These are phyloP conservation scores for Gallinago solitaria DNA, from an alignment of 2,797 vertebrate species.

Conservation along the genomic window DNA sequence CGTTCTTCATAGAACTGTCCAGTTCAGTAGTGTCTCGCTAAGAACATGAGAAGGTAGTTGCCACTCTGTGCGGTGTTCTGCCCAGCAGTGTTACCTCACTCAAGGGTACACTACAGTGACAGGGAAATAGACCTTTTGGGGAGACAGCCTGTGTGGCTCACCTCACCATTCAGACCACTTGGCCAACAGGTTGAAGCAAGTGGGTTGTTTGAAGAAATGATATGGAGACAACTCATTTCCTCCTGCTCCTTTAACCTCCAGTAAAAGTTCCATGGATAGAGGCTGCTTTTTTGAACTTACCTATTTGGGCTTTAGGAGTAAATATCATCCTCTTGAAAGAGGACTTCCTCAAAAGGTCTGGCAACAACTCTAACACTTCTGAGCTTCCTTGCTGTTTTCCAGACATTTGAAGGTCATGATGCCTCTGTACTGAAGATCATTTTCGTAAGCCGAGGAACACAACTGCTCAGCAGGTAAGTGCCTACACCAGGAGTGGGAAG, in stretches of 20 bases:
- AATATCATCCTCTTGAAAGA: neutral
- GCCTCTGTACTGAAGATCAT: conserved; percentile 92
- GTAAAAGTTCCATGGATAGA: neutral
- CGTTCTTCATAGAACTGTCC: fast-evolving
- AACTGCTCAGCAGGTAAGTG: conserved; percentile 89
- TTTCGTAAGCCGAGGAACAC: conserved; percentile 92
- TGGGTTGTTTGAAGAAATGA: neutral
- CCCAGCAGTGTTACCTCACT: neutral
- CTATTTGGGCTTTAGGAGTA: neutral
- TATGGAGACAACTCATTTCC: neutral
- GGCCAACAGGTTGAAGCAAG: neutral
- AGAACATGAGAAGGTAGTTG: neutral
- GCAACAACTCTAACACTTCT: neutral
- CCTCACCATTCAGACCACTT: neutral
- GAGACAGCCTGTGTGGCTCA: no score
- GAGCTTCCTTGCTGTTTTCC: neutral
- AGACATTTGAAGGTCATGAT: conserved; percentile 98
- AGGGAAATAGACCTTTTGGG: neutral
- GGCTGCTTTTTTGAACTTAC: neutral
- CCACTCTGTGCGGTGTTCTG: neutral
- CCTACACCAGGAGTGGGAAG: neutral
- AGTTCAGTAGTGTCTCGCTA: neutral
- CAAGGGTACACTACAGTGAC: fast-evolving
- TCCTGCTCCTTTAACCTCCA: neutral
- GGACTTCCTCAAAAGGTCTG: neutral